phyloP scores from a whole-genome alignment of 2,888 invertebrate species.

The Tetragnatha montana region DNA sequence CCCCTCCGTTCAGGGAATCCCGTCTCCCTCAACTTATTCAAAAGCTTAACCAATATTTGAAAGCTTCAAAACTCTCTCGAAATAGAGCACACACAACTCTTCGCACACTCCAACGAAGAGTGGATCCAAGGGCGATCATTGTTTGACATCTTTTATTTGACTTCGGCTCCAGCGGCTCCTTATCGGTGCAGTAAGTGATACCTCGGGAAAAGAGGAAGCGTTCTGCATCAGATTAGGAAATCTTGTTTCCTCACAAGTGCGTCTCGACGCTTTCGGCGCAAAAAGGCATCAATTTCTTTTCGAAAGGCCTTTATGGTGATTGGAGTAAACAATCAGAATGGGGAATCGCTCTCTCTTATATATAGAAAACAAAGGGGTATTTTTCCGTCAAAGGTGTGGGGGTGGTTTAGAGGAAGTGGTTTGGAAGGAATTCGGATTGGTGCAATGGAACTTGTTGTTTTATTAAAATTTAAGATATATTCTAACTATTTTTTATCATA shows the following conservation, averaged over 20 bases:
- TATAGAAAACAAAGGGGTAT: not conserved
- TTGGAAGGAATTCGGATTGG: too few species aligned
- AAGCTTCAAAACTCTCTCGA: not conserved
- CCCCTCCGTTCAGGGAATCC: not conserved
- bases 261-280: not conserved
- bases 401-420: too few species aligned
- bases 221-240: not conserved
- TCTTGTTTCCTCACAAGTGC: not conserved
- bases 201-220: not conserved
- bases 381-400: too few species aligned
- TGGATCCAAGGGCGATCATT: not conserved
- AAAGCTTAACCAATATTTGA: constrained; percentile 1
- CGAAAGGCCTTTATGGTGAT: not conserved
- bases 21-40: not conserved
- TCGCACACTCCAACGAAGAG: not conserved
- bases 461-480: too few species aligned
- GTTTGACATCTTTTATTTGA: not conserved
- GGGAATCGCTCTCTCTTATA: not conserved
- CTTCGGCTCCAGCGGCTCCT: not conserved
- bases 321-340: not conserved
- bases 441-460: too few species aligned
- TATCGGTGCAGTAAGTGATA: not conserved
- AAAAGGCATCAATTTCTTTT: not conserved
- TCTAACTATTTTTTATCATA: too few species aligned
- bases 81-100: not conserved